Evolutionary conservation across 92 coral and sea anemone species (phyloP), one percentile per base, ranked within the genome.

Genomic region (Nematostella vectensis): DNA sequence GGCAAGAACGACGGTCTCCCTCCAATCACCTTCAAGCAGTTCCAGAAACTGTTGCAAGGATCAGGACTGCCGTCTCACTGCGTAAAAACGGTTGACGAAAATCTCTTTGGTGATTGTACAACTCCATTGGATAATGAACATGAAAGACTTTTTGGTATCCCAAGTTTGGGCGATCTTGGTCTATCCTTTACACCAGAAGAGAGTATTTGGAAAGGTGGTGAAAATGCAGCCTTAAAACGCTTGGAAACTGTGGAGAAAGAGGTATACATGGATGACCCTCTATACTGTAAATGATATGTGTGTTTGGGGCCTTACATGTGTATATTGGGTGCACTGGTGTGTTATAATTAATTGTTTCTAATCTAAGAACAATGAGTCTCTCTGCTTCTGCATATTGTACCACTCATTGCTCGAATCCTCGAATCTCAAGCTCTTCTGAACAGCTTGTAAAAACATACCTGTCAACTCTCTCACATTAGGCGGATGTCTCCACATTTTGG

Each of bases 201-300:
- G 48, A 69, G 63, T 6, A 36, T 76, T 11, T 76, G 83, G 77
- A 33, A 17, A 2, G 96, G 96, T 27, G 96, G 96, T 0, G 96
- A 88, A 77, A 75, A 72, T 20, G 88, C 83, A 29, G 96, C 88
- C 22, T 59, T 88, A 13, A 54, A 51, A 19, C 68, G 75, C 12
- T 72, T 88, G 15, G 47, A 59, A 9, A 9, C 24, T 2, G 48
- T 73, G 47, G 69, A 67, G 47, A 57, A 58, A 31, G 72, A 63
- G 86, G 87, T 88, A 51, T 55, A 65, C 4, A 51, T 0, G n/a
- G 31, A 20, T 8, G 20, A 8, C 27, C 20, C 25, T 13, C 26
- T n/a, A 3, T 6, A 11, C 28, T 21, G 29, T 11, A 15, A 11
- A 3, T n/a, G n/a, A 0, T 11, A 6, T 26, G 3, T 11, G 4